Percentiles rank a stretch among this genome's conserved stretches.
phyloP scores from a whole-genome alignment of 1,140 invertebrate genomes.

The Drosophila erecta region DNA sequence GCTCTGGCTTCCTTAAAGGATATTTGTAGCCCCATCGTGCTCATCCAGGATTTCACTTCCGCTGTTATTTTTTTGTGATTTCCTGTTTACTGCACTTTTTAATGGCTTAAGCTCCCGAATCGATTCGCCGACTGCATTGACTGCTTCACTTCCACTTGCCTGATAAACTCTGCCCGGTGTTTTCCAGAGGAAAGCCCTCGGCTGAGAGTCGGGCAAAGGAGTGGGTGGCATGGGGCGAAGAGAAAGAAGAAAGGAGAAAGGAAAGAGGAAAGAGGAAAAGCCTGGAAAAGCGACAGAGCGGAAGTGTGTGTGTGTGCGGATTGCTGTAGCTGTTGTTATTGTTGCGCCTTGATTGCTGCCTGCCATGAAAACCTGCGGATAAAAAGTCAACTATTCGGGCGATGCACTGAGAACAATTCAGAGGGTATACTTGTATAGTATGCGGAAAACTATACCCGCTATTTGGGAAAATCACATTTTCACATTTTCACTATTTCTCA shows the following conservation, averaged over 20 bases:
- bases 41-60: conserved; percentile 17
- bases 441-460: too few relatives aligned
- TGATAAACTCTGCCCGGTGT: conserved; percentile 29
- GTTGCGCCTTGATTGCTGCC: conserved; percentile 48
- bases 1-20: conserved; percentile 11
- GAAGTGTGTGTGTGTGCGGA: conserved; percentile 25
- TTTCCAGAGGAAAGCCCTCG: conserved; percentile 17
- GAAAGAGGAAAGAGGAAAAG: conserved; percentile 20
- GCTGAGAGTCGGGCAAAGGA: conserved; percentile 16
- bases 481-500: too few relatives aligned
- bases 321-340: conserved; percentile 35
- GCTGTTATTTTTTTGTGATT: conserved; percentile 11
- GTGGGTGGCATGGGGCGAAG: conserved; percentile 3
- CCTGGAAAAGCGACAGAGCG: conserved; percentile 30
- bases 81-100: conserved; percentile 44
- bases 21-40: conserved; percentile 19
- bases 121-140: conserved; percentile 42
- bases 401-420: not conserved
- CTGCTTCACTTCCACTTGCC: conserved; percentile 27
- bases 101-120: conserved; percentile 34
- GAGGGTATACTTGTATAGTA: too few relatives aligned
- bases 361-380: conserved; percentile 53
- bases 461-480: too few relatives aligned
- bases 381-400: conserved; percentile 44
- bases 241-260: not conserved